Evolutionary conservation across 2,113 vertebrate species (phyloP), one percentile per base, ranked within the genome.

Genomic region (Phylloscopus trochiloides): DNA sequence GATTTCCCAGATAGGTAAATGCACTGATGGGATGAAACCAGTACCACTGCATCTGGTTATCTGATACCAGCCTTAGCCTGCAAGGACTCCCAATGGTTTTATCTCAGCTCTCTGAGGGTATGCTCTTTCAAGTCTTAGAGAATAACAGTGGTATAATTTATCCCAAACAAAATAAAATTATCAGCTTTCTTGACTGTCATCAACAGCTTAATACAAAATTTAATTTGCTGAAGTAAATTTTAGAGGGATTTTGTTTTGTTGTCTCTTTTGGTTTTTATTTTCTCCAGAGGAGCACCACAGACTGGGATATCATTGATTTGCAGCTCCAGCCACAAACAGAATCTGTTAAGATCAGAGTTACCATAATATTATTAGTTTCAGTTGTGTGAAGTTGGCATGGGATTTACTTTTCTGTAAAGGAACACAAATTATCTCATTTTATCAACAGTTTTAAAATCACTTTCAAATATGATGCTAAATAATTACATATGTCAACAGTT

Each of bases 381-480:
- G 31, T 24, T 76, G 26, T 43, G 17, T 75, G 19, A 80, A 77
- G 31, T 22, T 78, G 72, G 42, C 62, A 76, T 20, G 36, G 36
- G 57, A 78, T 92, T 88, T 95, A 45, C n/a, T 86, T 85, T 88
- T 55, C 80, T 67, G n/a, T 45, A 77, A 86, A 92, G 29, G 31
- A 29, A 58, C 14, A 34, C 9, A 83, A 73, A 87, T 91, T 84
- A 93, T 84, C 50, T 61, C 52, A 36, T 65, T 34, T 86, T 92
- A 75, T 88, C 76, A 86, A 62, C 24, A 63, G 7, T 73, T 86
- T 86, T 81, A 81, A 90, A 94, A 77, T 17, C 31, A 73, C 40
- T 92, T 96, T 81, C 42, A 85, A 70, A 78, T 26, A 84, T 20
- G 15, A 78, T 87, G 54, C 11, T 92, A 79, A 96, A 77, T 88